Evolutionary conservation across 2,113 vertebrate genomes (phyloP), one percentile per base, ranked within the genome.

Genomic region (Scortum barcoo): DNA sequence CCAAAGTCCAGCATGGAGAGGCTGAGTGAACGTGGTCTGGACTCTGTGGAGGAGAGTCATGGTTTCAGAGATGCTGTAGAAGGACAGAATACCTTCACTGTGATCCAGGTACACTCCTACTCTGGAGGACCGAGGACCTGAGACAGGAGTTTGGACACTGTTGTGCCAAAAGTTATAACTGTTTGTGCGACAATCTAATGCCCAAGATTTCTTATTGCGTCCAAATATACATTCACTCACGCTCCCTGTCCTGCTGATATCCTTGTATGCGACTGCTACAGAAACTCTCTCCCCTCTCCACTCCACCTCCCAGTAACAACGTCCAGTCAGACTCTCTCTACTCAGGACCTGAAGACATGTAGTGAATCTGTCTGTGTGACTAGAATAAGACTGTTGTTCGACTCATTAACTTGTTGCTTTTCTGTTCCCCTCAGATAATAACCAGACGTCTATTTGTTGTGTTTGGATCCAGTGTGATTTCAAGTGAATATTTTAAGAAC

Each of bases 251-350:
- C 74, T 72, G 3, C 42, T 51, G 10, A 78, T 66, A 5, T 9
- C 57, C 24, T 77, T 65, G 61, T 78, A 78, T 24, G 74, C 4
- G 7, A 78, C 74, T 42, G 68, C 60, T 10, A 76, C 26, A 22
- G 3, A 2, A 46, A 61, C 12, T 3, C 11, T 26, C n/a, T 5
- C 1, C 7, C 57, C 20, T 30, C 57, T 13, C 12, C 70, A 38
- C 42, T 78, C 75, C 81, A 84, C 81, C 53, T 84, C 77, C 36
- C 63, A 84, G 48, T 78, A 78, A 46, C 69, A 68, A 1, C 62
- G 62, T 20, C 76, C 33, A 9, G 36, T 69, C 54, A 84, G 76
- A 69, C 70, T 69, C 36, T 80, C 67, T 67, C 13, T 85, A 22
- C 83, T 81, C 61, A 86, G 44, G 14, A 86, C 70, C 65, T 82